Conservation (phyloP, 1,140 invertebrate species). For the Diabrotica virgifera region DNA sequence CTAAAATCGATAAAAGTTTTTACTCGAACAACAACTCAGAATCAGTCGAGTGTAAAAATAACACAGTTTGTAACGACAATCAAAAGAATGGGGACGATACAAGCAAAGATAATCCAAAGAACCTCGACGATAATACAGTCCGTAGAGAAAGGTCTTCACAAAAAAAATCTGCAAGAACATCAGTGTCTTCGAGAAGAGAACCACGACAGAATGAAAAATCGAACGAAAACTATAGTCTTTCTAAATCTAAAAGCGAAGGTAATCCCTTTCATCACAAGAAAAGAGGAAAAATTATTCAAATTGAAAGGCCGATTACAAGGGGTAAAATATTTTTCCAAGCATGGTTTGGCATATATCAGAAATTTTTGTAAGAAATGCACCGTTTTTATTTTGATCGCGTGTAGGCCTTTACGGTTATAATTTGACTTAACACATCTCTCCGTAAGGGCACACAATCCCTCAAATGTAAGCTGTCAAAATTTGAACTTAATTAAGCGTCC, state of each 20-base stretch:
- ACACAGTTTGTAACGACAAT: not conserved
- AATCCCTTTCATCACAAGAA: constrained; percentile 45
- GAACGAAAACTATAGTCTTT: constrained; percentile 34
- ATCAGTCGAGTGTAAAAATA: constrained; percentile 19
- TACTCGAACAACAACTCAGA: constrained; percentile 28
- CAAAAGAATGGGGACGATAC: constrained; percentile 15
- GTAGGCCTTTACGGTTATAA: too few species aligned
- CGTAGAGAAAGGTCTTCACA: not conserved
- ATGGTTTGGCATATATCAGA: constrained; percentile 21
- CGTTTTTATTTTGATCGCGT: not conserved
- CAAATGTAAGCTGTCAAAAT: too few species aligned
- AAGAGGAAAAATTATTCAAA: constrained; percentile 41
- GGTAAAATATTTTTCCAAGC: constrained; percentile 30
- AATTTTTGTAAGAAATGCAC: constrained; percentile 1
- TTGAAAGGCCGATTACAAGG: constrained; percentile 35
- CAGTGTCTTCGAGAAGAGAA: not conserved
- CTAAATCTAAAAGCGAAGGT: constrained; percentile 46
- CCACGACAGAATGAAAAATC: not conserved
- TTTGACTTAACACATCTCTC: too few species aligned
- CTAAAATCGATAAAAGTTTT: constrained; percentile 38
- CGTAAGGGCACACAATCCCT: too few species aligned
- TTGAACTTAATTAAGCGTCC: too few species aligned
- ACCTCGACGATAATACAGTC: not conserved
- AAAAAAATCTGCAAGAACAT: not conserved
- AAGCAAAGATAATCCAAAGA: not conserved